Percentiles rank a stretch among this genome's conserved stretches.
Conservation (phyloP, 2,113 vertebrate genomes). For the Entelurus aequoreus region DNA sequence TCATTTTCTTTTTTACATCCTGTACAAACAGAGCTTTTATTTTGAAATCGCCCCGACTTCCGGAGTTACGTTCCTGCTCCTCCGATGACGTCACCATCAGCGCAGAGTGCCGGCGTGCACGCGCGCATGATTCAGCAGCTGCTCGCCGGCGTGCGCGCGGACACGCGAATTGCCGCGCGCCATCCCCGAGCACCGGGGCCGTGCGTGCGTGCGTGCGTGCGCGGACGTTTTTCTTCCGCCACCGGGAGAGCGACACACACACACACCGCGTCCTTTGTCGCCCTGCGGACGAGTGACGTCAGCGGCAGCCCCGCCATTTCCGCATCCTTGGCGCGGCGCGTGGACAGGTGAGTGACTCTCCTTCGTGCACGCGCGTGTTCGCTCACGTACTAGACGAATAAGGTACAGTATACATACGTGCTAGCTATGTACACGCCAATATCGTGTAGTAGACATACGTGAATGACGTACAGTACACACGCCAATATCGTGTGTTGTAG, state of each 20-base stretch:
- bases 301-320: conserved; percentile 14
- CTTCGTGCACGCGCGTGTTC: neutral
- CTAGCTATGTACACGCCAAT: no score
- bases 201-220: no score
- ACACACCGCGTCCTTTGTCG: no score
- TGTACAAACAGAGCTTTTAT: neutral
- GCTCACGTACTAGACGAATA: no score
- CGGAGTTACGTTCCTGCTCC: conserved; percentile 41
- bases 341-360: conserved; percentile 36
- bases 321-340: conserved; percentile 16
- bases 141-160: neutral
- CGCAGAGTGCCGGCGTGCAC: conserved; percentile 9
- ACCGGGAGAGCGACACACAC: no score
- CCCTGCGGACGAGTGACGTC: neutral
- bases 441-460: no score
- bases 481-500: no score
- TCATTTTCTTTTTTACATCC: neutral
- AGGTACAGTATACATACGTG: neutral
- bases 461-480: no score
- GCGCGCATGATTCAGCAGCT: conserved; percentile 56
- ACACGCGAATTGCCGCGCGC: no score
- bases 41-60: neutral
- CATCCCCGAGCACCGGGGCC: no score
- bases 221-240: no score
- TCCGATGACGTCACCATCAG: conserved; percentile 55